Conservation (phyloP, 2,797 vertebrate species). For the Gallinago stenura region DNA sequence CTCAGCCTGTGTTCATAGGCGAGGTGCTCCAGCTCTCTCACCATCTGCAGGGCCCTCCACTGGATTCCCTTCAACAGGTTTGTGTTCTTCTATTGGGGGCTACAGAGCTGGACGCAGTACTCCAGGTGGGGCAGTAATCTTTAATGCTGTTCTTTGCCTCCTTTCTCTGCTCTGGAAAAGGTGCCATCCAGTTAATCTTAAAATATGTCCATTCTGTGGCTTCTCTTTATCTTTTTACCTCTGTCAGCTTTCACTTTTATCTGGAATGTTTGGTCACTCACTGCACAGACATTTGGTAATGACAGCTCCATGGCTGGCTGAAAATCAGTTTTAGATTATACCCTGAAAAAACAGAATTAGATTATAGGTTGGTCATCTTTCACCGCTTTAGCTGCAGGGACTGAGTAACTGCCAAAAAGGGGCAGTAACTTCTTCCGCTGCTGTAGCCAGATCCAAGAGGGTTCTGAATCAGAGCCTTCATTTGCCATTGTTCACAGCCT, state of each 20-base stretch:
- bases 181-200: not conserved
- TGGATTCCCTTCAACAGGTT: not conserved
- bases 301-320: not conserved
- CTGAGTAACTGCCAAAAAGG: not conserved
- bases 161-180: not conserved
- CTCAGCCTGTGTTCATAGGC: not conserved
- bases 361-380: not conserved
- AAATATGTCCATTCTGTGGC: not conserved
- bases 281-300: not conserved
- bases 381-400: not conserved
- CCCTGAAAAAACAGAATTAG: not conserved
- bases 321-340: slow-evolving; percentile 3
- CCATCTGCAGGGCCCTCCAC: not conserved
- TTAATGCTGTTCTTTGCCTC: not conserved
- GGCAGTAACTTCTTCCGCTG: not conserved
- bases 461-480: not conserved
- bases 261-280: not conserved
- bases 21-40: not conserved
- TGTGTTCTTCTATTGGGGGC: not conserved
- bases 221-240: not conserved
- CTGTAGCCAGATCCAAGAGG: not conserved
- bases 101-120: not conserved
- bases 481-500: not conserved
- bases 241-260: not conserved
- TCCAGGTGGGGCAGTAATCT: not conserved